Conservation (phyloP, 2,113 vertebrate species). For the Gasterosteus aculeatus region DNA sequence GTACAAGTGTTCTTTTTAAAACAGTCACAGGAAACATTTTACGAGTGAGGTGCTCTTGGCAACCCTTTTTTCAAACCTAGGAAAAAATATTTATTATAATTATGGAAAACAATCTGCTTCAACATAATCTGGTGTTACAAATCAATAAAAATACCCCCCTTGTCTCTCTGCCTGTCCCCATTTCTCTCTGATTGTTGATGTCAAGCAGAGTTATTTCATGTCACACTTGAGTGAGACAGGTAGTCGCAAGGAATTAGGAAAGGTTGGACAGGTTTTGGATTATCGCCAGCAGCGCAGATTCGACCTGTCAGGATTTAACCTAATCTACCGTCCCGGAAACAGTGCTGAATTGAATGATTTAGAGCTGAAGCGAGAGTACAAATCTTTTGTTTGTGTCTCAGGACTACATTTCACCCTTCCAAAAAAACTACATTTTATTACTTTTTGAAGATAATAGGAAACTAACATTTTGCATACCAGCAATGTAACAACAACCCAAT, state of each 20-base stretch:
- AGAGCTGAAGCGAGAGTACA: slow-evolving; percentile 38
- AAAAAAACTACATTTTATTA: slow-evolving; percentile 23
- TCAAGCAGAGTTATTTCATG: slow-evolving; percentile 47
- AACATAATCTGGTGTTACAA: neutral
- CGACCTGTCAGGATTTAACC: slow-evolving; percentile 43
- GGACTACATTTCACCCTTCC: slow-evolving; percentile 54
- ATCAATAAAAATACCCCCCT: neutral
- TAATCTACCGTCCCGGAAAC: slow-evolving; percentile 29
- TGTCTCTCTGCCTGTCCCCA: neutral
- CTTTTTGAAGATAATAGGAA: slow-evolving; percentile 1
- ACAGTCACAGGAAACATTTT: neutral
- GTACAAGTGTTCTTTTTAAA: neutral
- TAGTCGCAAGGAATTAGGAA: slow-evolving; percentile 52
- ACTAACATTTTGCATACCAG: slow-evolving; percentile 9
- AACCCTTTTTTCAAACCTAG: neutral
- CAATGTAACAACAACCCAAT: slow-evolving; percentile 26
- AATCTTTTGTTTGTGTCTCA: slow-evolving; percentile 66
- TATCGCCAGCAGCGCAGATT: slow-evolving; percentile 40
- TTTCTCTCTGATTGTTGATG: slow-evolving; percentile 31
- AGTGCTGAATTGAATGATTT: slow-evolving; percentile 68
- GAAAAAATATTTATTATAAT: neutral
- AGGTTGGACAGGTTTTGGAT: slow-evolving; percentile 43
- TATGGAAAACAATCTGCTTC: neutral
- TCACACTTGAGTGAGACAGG: slow-evolving; percentile 62
- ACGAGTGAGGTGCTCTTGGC: neutral